A percentile compares a stretch with the other conserved stretches of the same genome.
These are phyloP conservation scores for Chiridota heheva DNA, from an alignment of 35 echinoderm and acorn worm genomes.

Conservation along the genomic window DNA sequence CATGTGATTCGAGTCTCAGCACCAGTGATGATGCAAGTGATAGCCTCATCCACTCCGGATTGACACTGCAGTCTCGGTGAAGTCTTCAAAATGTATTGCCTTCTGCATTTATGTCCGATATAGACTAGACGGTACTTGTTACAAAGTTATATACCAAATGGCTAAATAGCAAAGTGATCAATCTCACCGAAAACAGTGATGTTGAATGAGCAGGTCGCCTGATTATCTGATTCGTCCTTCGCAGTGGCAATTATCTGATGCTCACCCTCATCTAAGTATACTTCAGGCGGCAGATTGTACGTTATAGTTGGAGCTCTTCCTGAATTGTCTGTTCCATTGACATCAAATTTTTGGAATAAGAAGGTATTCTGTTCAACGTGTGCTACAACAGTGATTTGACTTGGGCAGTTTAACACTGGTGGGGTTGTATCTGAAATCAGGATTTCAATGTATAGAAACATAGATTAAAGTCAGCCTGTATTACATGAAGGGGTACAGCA, in stretches of 20 bases:
- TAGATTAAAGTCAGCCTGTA: too few relatives aligned
- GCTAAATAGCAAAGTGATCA: neutral
- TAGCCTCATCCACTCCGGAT: neutral
- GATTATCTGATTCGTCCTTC: neutral
- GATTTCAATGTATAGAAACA: too few relatives aligned
- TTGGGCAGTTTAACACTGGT: too few relatives aligned
- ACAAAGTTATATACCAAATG: neutral
- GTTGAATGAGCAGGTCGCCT: neutral
- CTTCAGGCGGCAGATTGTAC: constrained; percentile 15
- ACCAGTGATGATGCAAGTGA: neutral
- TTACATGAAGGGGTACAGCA: too few relatives aligned
- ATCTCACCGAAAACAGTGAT: neutral
- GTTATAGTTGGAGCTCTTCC: neutral
- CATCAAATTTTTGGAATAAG: too few relatives aligned
- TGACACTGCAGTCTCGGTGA: neutral
- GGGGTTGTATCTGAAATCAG: too few relatives aligned
- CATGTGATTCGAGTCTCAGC: neutral
- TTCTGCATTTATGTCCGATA: neutral
- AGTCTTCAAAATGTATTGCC: neutral
- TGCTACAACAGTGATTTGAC: too few relatives aligned
- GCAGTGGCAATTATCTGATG: constrained; percentile 9
- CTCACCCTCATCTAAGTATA: neutral
- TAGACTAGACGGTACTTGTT: neutral
- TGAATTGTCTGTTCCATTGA: constrained; percentile 7
- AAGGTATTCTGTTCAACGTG: too few relatives aligned